Base-by-base conservation (phyloP, 2,113 vertebrate genomes). In the Piaya cayana region DNA sequence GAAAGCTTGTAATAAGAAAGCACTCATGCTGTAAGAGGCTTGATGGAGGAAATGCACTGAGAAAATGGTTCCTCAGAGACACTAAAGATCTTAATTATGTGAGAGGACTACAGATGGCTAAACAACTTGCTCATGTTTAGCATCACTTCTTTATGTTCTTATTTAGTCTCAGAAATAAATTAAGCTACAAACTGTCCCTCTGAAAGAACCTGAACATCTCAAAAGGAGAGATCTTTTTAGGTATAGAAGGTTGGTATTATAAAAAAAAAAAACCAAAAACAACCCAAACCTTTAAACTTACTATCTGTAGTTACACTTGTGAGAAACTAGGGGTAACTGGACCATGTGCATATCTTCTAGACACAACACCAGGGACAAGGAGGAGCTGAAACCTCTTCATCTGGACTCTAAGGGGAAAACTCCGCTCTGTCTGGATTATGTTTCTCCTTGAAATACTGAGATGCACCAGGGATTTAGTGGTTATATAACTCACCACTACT, bases 121-220 rank as follows among this genome's bases (percentile, higher is more conserved):
- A 81, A 47, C 36, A 83, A 75, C 22, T 65, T 89, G 30, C 16
- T 90, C 37, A 77, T 52, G 32, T 56, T 93, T 52, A 85, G 5
- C 3, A 2, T 84, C 43, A 79, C 36, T 53, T 72, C 43, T 30
- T 79, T 20, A n/a, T 56, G 23, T 34, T 89, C 22, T 59, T 50
- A 69, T 43, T 68, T 68, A 94, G 29, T 2, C 27, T 92, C 22
- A 76, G 70, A 88, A 92, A 72, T 21, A 88, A 92, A 81, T 60
- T 23, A 60, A 36, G 70, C 69, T 82, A 34, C n/a, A 69, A 69
- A 52, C 36, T 56, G 14, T 59, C 13, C 16, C 52, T n/a, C 16
- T 55, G 68, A 75, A 91, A 92, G 26, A 37, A 7, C 37, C 0
- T 1, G 7, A 5, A 53, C 29, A 87, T 92, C 25, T 64, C 19